These are phyloP conservation scores for Horisme vitalbata DNA, from an alignment of 2,888 invertebrate species.

Conservation along the genomic window DNA sequence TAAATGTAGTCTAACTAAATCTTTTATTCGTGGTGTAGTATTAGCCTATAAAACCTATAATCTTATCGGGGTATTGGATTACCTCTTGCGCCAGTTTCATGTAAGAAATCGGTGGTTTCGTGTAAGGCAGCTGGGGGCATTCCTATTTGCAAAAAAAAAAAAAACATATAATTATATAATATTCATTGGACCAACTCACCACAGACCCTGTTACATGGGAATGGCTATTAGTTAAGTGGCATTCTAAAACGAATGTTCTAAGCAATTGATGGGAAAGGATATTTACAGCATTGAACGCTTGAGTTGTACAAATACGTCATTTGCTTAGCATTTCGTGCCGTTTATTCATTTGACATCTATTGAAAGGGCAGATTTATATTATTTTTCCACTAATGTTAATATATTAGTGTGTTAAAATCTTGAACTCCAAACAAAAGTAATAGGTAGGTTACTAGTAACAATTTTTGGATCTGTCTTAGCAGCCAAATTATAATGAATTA, in stretches of 20 bases:
- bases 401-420: slow-evolving; percentile 5
- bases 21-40: slow-evolving; percentile 74
- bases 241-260: slow-evolving; percentile 9
- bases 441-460: slow-evolving; percentile 9
- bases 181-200: slow-evolving; percentile 26
- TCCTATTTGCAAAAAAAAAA: slow-evolving; percentile 26
- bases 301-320: not conserved
- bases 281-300: no score
- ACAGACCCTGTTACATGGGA: slow-evolving; percentile 14
- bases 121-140: slow-evolving; percentile 47
- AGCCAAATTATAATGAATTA: slow-evolving; percentile 14
- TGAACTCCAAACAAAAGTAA: slow-evolving; percentile 7
- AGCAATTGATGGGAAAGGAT: no score
- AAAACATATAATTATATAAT: slow-evolving; percentile 14
- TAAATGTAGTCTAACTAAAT: slow-evolving; percentile 70
- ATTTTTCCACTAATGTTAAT: slow-evolving; percentile 7
- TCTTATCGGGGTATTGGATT: slow-evolving; percentile 57
- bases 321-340: not conserved
- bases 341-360: slow-evolving; percentile 10
- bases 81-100: slow-evolving; percentile 54
- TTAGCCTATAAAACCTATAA: slow-evolving; percentile 68
- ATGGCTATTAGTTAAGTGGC: slow-evolving; percentile 8
- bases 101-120: slow-evolving; percentile 36
- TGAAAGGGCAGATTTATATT: slow-evolving; percentile 9
- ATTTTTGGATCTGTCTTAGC: slow-evolving; percentile 11